Conservation (phyloP, 2,797 vertebrate species). For the Novumbra hubbsi region DNA sequence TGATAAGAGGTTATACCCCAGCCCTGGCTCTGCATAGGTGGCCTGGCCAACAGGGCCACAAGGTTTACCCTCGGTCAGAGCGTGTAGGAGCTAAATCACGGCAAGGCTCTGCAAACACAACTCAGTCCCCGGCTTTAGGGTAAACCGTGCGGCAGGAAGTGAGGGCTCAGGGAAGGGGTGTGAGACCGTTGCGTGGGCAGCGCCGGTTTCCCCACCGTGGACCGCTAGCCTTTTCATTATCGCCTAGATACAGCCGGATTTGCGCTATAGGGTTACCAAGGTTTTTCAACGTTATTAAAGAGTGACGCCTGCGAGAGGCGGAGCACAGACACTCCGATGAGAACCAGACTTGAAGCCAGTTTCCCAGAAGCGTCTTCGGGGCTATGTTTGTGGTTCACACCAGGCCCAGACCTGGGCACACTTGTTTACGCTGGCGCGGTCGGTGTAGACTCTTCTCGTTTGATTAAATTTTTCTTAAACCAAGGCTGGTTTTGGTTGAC, state of each 20-base stretch:
- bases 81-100: constrained; percentile 34
- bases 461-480: background rate
- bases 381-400: no score
- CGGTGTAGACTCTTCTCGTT: background rate
- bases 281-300: constrained; percentile 77
- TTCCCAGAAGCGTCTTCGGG: no score
- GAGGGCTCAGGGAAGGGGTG: background rate
- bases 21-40: constrained; percentile 14
- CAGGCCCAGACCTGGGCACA: background rate
- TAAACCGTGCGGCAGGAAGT: constrained; percentile 27
- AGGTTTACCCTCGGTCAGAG: constrained; percentile 16
- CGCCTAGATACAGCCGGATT: constrained; percentile 63
- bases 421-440: background rate
- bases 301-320: constrained; percentile 66
- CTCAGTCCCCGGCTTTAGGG: constrained; percentile 12
- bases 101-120: constrained; percentile 26
- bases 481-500: background rate
- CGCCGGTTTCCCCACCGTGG: background rate
- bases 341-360: constrained; percentile 35
- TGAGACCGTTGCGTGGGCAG: background rate
- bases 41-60: constrained; percentile 27
- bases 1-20: constrained; percentile 21
- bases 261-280: constrained; percentile 71
- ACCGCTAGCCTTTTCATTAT: constrained; percentile 61
- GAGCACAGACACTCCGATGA: constrained; percentile 53